Conservation (phyloP, 2,888 invertebrate genomes). For the Ornithoptera alexandrae region DNA sequence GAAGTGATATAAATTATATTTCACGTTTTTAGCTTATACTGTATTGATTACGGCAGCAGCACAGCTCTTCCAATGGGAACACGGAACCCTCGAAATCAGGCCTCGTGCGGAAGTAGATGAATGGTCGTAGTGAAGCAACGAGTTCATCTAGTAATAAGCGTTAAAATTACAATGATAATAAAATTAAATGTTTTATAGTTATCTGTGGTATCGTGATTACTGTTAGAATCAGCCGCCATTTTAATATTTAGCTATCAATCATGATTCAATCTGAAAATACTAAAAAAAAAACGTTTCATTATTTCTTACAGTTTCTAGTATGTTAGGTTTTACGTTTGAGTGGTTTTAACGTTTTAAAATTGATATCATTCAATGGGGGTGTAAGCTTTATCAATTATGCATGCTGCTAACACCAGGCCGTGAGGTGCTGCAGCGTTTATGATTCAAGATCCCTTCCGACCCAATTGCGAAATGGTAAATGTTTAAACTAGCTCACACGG, state of each 20-base stretch:
- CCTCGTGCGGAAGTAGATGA: constrained; percentile 28
- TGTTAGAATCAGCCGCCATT: no score
- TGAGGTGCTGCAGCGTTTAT: constrained; percentile 32
- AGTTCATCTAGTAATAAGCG: constrained; percentile 12
- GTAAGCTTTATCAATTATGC: constrained; percentile 35
- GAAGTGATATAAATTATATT: no score
- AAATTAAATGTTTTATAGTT: no score
- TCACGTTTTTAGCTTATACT: no score
- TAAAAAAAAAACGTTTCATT: no score
- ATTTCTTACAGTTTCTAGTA: no score
- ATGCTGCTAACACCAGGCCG: constrained; percentile 36
- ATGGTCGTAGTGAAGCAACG: constrained; percentile 30
- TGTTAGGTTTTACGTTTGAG: no score
- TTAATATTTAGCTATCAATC: no score
- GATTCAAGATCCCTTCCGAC: constrained; percentile 33
- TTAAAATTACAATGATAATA: no score
- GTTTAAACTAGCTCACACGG: constrained; percentile 6
- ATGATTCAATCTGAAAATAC: no score
- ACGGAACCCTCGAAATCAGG: not conserved
- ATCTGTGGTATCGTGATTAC: no score
- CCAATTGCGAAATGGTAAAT: constrained; percentile 22
- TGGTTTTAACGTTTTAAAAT: no score
- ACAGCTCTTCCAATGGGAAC: not conserved
- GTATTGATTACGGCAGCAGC: not conserved
- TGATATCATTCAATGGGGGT: constrained; percentile 27